These are phyloP conservation scores for Peromyscus maniculatus DNA, from an alignment of 2,113 vertebrate species.

Conservation along the genomic window DNA sequence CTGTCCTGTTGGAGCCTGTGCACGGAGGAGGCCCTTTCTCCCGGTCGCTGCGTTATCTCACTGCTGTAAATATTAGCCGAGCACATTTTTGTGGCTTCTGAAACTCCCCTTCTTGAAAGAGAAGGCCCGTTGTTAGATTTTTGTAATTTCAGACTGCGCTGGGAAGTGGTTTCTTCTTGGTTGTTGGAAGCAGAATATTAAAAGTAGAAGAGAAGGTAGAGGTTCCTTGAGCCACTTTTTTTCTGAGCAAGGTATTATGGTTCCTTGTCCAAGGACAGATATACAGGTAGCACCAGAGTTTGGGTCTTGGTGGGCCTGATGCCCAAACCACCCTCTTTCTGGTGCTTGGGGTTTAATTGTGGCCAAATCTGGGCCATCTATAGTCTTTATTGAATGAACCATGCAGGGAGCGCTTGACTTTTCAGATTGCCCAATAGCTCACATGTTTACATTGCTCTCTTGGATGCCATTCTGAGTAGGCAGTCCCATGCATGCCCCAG, in stretches of 20 bases:
- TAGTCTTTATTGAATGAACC: background rate
- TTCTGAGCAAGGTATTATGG: background rate
- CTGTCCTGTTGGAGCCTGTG: slow-evolving; percentile 12
- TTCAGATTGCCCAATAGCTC: background rate
- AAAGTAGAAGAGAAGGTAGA: background rate
- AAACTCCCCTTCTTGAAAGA: slow-evolving; percentile 35
- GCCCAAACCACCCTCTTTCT: background rate
- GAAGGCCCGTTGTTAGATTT: background rate
- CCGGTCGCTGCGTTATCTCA: slow-evolving; percentile 6
- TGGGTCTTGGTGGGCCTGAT: background rate
- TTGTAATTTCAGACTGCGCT: slow-evolving; percentile 9
- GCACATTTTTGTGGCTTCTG: slow-evolving; percentile 66
- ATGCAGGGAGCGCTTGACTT: background rate
- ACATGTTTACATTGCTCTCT: background rate
- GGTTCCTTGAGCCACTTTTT: background rate
- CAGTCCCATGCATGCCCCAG: background rate
- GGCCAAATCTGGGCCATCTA: background rate
- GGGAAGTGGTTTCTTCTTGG: slow-evolving; percentile 3
- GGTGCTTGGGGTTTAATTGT: background rate
- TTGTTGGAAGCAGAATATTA: background rate
- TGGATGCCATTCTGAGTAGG: background rate
- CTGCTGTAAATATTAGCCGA: slow-evolving; percentile 63
- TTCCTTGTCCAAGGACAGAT: background rate
- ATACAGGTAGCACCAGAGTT: background rate
- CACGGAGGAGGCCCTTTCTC: slow-evolving; percentile 15